Evolutionary conservation across 2,888 invertebrate species (phyloP), one percentile per base, ranked within the genome.

Genomic region (Campaea margaritaria): DNA sequence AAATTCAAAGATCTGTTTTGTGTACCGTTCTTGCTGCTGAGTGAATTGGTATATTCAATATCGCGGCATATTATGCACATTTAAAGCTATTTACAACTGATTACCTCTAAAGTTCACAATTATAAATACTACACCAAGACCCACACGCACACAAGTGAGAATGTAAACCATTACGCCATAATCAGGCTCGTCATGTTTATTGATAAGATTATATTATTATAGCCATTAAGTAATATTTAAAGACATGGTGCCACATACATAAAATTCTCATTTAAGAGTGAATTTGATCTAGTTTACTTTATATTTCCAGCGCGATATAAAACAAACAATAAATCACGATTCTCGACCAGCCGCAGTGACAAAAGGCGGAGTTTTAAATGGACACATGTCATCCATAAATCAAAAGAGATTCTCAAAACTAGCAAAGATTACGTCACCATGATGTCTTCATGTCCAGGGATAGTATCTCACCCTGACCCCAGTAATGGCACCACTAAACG

Each of bases 201-300:
- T 49, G 38, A 49, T 49, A 39, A 39, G 13, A 51, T 21, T 34
- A 11, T 34, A 11, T 7, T 11, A 51, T 21, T 34, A 11, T 34
- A 11, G 2, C 2, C 1, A 34, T 34, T 11, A 5, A 7, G 10
- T 34, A 34, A 34, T 11, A 34, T 34, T 34, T 11, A 9, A 34
- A 9, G 34, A 34, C 34, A 11, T 34, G 21, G 21, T 34, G 34
- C 8, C 34, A 11, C 8, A 11, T 21, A 9, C 11, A 34, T 45
- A 41, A 5, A 14, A 42, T 42, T 28, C n/a, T n/a, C 43, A 51
- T 43, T 31, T 51, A 10, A 51, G n/a, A 34, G 34, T 16, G 34
- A n/a, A 51, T 43, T 16, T 34, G 51, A 16, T 51, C 50, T 50
- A 28, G 31, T 15, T 42, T 50, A 42, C 10, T 43, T 31, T 48